Percentiles rank a stretch among this genome's conserved stretches.
Conservation (phyloP, 2,113 vertebrate species). For the Sphyrna mokarran region DNA sequence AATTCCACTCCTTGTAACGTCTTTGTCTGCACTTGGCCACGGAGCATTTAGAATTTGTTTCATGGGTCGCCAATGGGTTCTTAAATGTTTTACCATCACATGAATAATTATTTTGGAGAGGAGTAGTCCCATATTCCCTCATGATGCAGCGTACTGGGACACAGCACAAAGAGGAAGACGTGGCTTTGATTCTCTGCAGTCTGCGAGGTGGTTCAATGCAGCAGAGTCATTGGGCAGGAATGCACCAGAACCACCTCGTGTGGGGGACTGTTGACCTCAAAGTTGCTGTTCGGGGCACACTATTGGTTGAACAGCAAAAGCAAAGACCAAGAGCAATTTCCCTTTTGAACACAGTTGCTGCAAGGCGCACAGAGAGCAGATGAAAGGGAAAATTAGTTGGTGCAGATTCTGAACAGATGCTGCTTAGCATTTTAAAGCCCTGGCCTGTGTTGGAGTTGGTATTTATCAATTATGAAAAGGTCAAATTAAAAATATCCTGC, state of each 20-base stretch:
- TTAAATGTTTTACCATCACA: background rate
- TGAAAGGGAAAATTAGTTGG: slow-evolving; percentile 9
- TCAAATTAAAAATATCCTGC: background rate
- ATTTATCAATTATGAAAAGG: slow-evolving; percentile 2
- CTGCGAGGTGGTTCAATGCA: background rate
- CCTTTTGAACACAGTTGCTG: background rate
- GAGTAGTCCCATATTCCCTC: background rate
- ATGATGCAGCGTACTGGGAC: background rate
- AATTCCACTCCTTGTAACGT: background rate
- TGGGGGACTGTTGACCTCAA: background rate
- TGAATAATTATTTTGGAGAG: background rate
- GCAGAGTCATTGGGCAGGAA: too few relatives aligned
- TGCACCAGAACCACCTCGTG: background rate
- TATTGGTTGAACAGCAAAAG: background rate
- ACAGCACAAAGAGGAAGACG: background rate
- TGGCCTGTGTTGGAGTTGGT: background rate
- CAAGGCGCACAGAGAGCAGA: background rate
- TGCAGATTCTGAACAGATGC: background rate
- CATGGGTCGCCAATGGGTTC: background rate
- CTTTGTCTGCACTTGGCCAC: background rate
- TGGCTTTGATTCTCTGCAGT: background rate
- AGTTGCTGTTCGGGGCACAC: background rate
- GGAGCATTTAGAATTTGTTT: background rate
- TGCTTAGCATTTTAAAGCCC: slow-evolving; percentile 1
- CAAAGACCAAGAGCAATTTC: background rate